These are phyloP conservation scores for Gopherus evgoodei DNA, from an alignment of 2,113 vertebrate species.

Conservation along the genomic window DNA sequence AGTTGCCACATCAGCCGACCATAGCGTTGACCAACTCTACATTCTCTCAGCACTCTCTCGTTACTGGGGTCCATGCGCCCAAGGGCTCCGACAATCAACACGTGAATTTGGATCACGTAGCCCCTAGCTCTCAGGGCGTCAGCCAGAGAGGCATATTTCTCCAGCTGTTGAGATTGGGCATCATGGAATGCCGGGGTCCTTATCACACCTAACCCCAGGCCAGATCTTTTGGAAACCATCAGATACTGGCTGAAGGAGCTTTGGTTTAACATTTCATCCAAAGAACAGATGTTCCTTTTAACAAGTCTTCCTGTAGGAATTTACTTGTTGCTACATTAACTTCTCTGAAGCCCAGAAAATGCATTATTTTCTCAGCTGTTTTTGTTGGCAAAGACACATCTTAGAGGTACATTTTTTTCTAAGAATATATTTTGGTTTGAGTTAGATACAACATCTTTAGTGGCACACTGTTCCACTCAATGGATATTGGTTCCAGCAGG, in stretches of 20 bases:
- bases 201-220: background rate
- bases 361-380: rapidly evolving
- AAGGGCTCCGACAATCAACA: too few relatives aligned
- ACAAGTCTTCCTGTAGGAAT: background rate
- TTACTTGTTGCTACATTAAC: background rate
- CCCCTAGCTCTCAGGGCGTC: too few relatives aligned
- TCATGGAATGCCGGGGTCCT: too few relatives aligned
- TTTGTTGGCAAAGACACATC: rapidly evolving
- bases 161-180: too few relatives aligned
- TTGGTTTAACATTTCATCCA: background rate
- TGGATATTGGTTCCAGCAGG: rapidly evolving
- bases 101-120: too few relatives aligned
- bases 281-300: background rate
- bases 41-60: too few relatives aligned
- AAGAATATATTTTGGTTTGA: rapidly evolving
- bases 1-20: too few relatives aligned
- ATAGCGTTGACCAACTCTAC: too few relatives aligned
- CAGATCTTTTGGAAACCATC: background rate
- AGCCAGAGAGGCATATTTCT: too few relatives aligned
- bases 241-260: rapidly evolving
- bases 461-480: rapidly evolving
- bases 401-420: rapidly evolving
- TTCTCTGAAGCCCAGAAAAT: rapidly evolving
- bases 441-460: rapidly evolving
- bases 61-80: too few relatives aligned